phyloP scores from a whole-genome alignment of 2,797 vertebrate species.

The Champsocephalus esox region DNA sequence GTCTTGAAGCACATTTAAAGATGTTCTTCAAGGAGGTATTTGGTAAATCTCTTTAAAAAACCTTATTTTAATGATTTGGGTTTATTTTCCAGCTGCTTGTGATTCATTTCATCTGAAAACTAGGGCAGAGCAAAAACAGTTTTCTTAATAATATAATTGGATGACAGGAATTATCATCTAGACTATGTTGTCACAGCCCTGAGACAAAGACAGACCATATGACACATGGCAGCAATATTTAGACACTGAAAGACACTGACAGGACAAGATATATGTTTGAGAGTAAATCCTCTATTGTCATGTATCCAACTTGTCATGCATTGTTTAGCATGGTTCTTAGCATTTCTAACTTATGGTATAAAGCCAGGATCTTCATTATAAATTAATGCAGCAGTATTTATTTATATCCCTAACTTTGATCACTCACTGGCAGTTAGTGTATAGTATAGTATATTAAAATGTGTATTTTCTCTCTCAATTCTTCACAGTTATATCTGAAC shows the following conservation, averaged over 20 bases:
- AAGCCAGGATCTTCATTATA: slow-evolving; percentile 27
- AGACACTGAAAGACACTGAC: background rate
- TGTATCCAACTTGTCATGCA: background rate
- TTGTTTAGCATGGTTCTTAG: slow-evolving; percentile 14
- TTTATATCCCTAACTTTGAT: slow-evolving; percentile 52
- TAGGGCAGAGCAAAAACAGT: background rate
- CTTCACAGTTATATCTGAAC: slow-evolving; percentile 23
- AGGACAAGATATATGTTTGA: slow-evolving; percentile 1
- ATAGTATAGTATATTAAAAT: background rate
- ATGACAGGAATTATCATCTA: background rate
- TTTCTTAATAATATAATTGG: background rate
- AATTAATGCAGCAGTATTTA: slow-evolving; percentile 37
- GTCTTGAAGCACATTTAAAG: no score
- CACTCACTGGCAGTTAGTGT: slow-evolving; percentile 33
- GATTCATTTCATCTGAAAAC: slow-evolving; percentile 17
- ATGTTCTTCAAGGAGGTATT: no score
- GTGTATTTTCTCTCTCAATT: background rate
- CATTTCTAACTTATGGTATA: slow-evolving; percentile 1
- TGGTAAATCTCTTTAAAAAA: no score
- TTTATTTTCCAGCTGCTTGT: background rate
- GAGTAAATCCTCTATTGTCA: background rate
- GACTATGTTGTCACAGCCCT: background rate
- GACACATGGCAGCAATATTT: background rate
- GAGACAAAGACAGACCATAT: background rate
- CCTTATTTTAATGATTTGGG: no score